Evolutionary conservation across 1,140 invertebrate genomes (phyloP).

Genomic region (Aporrectodea caliginosa): DNA sequence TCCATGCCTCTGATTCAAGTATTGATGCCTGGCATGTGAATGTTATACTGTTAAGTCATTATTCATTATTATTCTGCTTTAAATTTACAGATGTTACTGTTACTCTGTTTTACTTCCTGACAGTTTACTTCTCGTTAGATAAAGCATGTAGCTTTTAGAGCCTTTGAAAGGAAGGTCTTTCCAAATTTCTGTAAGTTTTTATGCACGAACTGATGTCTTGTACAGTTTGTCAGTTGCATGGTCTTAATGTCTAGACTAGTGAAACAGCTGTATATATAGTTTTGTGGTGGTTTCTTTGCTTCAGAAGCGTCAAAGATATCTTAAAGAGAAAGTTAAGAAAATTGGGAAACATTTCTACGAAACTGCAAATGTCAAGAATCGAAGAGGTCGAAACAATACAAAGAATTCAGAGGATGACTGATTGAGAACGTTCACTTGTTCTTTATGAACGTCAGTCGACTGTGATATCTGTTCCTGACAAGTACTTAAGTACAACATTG

Average conservation of each 20-base stretch:
- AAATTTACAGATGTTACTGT: too few relatives aligned
- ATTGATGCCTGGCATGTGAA: not conserved
- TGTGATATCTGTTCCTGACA: too few relatives aligned
- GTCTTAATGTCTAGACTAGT: too few relatives aligned
- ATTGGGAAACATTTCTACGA: constrained; percentile 91
- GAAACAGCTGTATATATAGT: too few relatives aligned
- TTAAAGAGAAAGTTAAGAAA: constrained; percentile 74
- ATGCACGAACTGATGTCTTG: not conserved
- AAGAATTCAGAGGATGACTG: not conserved
- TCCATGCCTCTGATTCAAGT: not conserved
- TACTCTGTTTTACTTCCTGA: too few relatives aligned
- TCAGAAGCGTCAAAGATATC: constrained; percentile 45
- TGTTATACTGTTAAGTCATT: not conserved
- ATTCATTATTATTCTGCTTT: not conserved
- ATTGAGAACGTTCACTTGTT: too few relatives aligned
- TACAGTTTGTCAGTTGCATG: too few relatives aligned
- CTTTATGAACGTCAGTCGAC: too few relatives aligned
- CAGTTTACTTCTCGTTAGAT: constrained; percentile 22
- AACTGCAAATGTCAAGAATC: constrained; percentile 82
- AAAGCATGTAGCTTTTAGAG: too few relatives aligned
- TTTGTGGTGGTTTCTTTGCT: constrained; percentile 28
- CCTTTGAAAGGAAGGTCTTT: too few relatives aligned
- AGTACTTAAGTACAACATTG: too few relatives aligned
- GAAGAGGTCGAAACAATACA: constrained; percentile 24
- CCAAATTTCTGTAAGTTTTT: not conserved